phyloP scores from a whole-genome alignment of 2,888 invertebrate genomes.

The Sinelater perroti region DNA sequence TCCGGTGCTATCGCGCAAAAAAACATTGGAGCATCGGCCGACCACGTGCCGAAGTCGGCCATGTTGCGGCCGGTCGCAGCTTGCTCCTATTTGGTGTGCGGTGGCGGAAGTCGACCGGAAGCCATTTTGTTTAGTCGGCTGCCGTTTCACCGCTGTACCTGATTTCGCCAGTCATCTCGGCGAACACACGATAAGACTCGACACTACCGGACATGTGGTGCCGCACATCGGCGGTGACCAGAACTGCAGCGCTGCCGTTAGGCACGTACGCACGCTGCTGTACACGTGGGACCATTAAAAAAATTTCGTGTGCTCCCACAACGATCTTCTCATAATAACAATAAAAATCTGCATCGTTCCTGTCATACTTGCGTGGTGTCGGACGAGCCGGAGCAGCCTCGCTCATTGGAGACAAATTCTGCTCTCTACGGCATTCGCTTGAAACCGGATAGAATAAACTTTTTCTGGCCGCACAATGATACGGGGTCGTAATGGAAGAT shows the following conservation, averaged over 20 bases:
- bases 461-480: conserved; percentile 10
- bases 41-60: conserved; percentile 18
- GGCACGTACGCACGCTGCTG: conserved; percentile 38
- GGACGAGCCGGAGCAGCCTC: too few species aligned
- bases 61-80: conserved; percentile 29
- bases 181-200: conserved; percentile 35
- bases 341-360: background rate
- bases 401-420: too few species aligned
- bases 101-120: conserved; percentile 51
- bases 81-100: conserved; percentile 44
- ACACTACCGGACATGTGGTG: conserved; percentile 46
- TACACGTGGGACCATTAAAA: conserved; percentile 40
- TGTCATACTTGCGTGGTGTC: too few species aligned
- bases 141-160: conserved; percentile 43
- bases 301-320: conserved; percentile 6
- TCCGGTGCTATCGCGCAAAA: conserved; percentile 4
- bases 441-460: too few species aligned
- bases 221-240: conserved; percentile 50
- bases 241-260: conserved; percentile 30
- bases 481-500: conserved; percentile 31
- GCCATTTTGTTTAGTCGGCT: conserved; percentile 50
- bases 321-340: background rate
- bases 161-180: conserved; percentile 26
- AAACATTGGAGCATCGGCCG: background rate
- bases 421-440: too few species aligned